Evolutionary conservation across 2,113 vertebrate genomes (phyloP), one percentile per base, ranked within the genome.

Genomic region (Holacanthus passer): DNA sequence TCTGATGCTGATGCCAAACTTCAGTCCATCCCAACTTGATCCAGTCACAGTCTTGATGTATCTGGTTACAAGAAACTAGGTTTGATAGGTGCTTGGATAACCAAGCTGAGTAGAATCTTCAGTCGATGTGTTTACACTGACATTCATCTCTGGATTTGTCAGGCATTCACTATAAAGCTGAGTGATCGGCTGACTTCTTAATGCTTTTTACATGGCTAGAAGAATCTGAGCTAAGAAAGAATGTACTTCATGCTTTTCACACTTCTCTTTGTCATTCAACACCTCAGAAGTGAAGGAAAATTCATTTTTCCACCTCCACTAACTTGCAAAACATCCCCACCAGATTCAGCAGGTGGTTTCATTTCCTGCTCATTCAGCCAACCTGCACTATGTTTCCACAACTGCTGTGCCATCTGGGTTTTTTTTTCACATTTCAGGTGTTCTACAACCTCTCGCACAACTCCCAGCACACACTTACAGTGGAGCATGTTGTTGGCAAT

Each of bases 291-390:
- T 32, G 20, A 53, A 56, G 47, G 74, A 67, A 87, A 84, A 65
- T 27, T 62, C 1, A 68, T 70, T 82, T 79, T 29, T 73, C 52
- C 70, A 35, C 45, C 66, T 80, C 29, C 70, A 29, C 32, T 65
- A 58, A 71, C 1, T 48, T 11, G 14, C 50, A 65, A 73, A 70
- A 37, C 24, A 66, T n/a, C 45, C 13, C 56, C 4, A 20, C 6
- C 56, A 69, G 56, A 52, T 76, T 68, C 29, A 47, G 70, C 78
- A 75, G 53, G 78, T 88, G 74, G 70, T 85, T 86, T 86, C 56
- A 71, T 53, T 83, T 85, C 50, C 50, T 20, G 4, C 55, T 79
- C 11, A 66, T 45, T 47, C 27, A 55, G 80, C 71, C 72, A 70
- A 65, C 24, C 60, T 5, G 65, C 73, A 64, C 72, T 48, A n/a